Evolutionary conservation across 2,797 vertebrate genomes (phyloP).

Genomic region (Enteromius unitaeniatus): DNA sequence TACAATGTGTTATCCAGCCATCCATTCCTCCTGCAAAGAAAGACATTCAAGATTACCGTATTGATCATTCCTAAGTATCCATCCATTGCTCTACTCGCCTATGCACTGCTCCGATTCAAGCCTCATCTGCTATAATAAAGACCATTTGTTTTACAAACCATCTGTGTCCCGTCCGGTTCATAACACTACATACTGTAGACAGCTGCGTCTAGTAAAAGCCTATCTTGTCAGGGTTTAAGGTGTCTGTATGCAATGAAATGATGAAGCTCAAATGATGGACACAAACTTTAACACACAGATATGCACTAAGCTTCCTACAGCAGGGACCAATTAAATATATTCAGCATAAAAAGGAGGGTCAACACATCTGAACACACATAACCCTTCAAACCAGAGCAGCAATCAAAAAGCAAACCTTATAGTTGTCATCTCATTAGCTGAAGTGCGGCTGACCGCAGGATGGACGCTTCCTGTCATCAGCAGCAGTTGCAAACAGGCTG

Average conservation of each 20-base stretch:
- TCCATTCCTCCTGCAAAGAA: too few species aligned
- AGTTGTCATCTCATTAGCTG: constrained; percentile 81
- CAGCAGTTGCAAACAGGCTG: constrained; percentile 74
- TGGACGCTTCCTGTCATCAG: constrained; percentile 67
- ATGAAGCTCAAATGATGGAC: background rate
- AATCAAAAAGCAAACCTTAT: constrained; percentile 73
- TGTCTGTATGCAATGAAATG: background rate
- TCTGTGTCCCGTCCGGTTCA: too few species aligned
- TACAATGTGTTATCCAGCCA: too few species aligned
- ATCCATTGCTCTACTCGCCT: too few species aligned
- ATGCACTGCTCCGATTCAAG: too few species aligned
- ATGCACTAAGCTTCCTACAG: background rate
- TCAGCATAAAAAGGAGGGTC: constrained; percentile 60
- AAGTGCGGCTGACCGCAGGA: constrained; percentile 66
- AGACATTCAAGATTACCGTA: too few species aligned
- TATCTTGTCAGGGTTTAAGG: background rate
- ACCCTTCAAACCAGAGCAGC: constrained; percentile 69
- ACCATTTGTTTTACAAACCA: too few species aligned
- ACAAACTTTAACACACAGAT: too few species aligned
- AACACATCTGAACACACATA: constrained; percentile 63
- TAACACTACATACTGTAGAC: background rate
- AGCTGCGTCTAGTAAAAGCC: background rate
- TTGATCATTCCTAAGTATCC: too few species aligned
- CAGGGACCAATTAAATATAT: constrained; percentile 48
- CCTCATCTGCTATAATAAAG: too few species aligned